Evolutionary conservation across 2,113 vertebrate genomes (phyloP).

Genomic region (Mus pahari): DNA sequence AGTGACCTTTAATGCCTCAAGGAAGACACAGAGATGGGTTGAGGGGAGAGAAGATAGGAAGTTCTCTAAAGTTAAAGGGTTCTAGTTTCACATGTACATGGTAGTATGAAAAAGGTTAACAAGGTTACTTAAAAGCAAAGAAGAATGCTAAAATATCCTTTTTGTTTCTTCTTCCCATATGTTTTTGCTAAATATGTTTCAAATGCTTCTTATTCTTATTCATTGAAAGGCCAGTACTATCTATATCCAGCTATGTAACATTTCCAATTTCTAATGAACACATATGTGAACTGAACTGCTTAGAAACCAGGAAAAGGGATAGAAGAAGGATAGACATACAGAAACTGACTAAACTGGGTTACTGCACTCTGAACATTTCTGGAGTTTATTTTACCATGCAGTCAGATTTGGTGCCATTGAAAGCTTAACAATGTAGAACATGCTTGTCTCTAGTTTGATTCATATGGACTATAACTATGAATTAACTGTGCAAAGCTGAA

Average conservation of each 20-base stretch:
- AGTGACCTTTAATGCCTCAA: slow-evolving; percentile 26
- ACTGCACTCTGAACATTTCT: slow-evolving; percentile 50
- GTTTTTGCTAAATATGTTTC: slow-evolving; percentile 60
- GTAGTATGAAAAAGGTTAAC: slow-evolving; percentile 46
- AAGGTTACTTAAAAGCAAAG: slow-evolving; percentile 52
- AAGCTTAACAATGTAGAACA: slow-evolving; percentile 34
- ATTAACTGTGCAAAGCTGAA: slow-evolving; percentile 61
- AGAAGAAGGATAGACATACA: slow-evolving; percentile 43
- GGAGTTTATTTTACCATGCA: slow-evolving; percentile 52
- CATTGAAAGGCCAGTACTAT: not conserved
- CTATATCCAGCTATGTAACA: not conserved
- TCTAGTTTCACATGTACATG: slow-evolving; percentile 34
- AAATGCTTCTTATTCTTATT: slow-evolving; percentile 57
- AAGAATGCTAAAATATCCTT: slow-evolving; percentile 1
- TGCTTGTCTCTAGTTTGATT: slow-evolving; percentile 41
- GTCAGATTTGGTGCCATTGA: slow-evolving; percentile 17
- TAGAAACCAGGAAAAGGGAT: slow-evolving; percentile 56
- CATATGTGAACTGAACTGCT: slow-evolving; percentile 60
- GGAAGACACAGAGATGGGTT: not conserved
- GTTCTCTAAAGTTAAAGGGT: slow-evolving; percentile 32
- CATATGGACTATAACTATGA: slow-evolving; percentile 47
- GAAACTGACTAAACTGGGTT: slow-evolving; percentile 46
- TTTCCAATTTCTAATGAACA: slow-evolving; percentile 60
- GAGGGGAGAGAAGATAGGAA: not conserved
- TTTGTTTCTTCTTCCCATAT: slow-evolving; percentile 50